These are phyloP conservation scores for Pissodes strobi DNA, from an alignment of 1,140 invertebrate species.

Conservation along the genomic window DNA sequence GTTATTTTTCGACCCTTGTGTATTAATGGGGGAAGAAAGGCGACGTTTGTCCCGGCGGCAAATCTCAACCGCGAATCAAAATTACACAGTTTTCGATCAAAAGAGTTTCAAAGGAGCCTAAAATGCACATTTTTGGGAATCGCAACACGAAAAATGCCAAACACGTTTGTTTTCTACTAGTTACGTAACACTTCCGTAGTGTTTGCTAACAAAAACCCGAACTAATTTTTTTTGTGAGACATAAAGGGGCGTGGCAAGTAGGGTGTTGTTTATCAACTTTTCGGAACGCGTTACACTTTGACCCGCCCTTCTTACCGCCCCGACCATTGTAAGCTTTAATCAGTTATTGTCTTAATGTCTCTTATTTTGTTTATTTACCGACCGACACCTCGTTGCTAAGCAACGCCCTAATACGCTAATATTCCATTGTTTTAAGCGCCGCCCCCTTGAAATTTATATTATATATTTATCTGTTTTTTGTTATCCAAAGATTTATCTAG, in stretches of 20 bases:
- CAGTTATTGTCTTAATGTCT: not conserved
- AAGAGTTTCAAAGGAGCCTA: constrained; percentile 27
- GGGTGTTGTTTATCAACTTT: not conserved
- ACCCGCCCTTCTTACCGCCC: not conserved
- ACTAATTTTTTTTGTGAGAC: not conserved
- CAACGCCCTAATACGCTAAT: not conserved
- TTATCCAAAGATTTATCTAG: constrained; percentile 34
- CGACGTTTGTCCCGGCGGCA: not conserved
- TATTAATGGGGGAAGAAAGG: no score
- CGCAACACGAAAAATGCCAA: not conserved
- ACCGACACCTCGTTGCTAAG: not conserved
- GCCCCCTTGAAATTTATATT: constrained; percentile 14
- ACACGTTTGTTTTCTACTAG: not conserved
- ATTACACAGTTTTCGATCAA: constrained; percentile 12
- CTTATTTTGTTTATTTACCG: not conserved
- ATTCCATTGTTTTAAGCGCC: constrained; percentile 19
- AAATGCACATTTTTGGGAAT: constrained; percentile 8
- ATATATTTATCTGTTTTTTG: constrained; percentile 23
- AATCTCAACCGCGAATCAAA: constrained; percentile 26
- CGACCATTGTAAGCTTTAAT: not conserved
- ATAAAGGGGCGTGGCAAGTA: not conserved
- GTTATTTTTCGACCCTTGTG: not conserved
- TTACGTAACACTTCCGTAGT: not conserved
- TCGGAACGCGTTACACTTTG: not conserved
- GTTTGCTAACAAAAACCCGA: not conserved